A percentile compares a stretch with the other conserved stretches of the same genome.
phyloP scores from a whole-genome alignment of 2,888 invertebrate genomes.

The Calameuta pallipes region DNA sequence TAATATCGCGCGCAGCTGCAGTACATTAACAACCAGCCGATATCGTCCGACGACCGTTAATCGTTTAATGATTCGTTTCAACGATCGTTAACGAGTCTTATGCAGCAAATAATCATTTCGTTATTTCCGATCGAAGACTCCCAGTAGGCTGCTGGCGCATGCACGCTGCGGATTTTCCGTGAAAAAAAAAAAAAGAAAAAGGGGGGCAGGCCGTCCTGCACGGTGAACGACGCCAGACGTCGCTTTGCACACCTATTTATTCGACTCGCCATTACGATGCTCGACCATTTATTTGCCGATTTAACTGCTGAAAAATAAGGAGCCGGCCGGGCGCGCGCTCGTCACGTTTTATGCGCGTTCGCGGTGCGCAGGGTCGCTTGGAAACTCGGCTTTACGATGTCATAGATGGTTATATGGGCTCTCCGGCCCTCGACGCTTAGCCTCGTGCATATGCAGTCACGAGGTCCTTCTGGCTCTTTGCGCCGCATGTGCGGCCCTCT shows the following conservation, averaged over 20 bases:
- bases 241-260: conserved; percentile 18
- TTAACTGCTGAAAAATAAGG: conserved; percentile 32
- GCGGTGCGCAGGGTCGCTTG: conserved; percentile 27
- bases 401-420: conserved; percentile 22
- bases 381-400: conserved; percentile 40
- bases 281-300: conserved; percentile 34
- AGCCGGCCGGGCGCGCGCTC: conserved; percentile 11
- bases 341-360: conserved; percentile 21
- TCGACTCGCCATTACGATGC: background rate
- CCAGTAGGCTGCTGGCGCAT: background rate
- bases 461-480: background rate
- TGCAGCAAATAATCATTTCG: conserved; percentile 6
- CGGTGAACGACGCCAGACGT: conserved; percentile 22
- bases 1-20: conserved; percentile 27
- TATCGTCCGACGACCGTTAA: background rate
- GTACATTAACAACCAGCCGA: background rate
- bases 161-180: background rate
- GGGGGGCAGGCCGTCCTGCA: background rate
- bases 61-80: conserved; percentile 12
- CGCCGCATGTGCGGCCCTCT: conserved; percentile 1
- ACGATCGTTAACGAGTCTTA: conserved; percentile 3
- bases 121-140: conserved; percentile 7
- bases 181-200: background rate
- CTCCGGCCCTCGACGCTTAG: conserved; percentile 9
- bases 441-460: conserved; percentile 15